phyloP scores from a whole-genome alignment of 2,113 vertebrate species.

The Pterocles burchelli region DNA sequence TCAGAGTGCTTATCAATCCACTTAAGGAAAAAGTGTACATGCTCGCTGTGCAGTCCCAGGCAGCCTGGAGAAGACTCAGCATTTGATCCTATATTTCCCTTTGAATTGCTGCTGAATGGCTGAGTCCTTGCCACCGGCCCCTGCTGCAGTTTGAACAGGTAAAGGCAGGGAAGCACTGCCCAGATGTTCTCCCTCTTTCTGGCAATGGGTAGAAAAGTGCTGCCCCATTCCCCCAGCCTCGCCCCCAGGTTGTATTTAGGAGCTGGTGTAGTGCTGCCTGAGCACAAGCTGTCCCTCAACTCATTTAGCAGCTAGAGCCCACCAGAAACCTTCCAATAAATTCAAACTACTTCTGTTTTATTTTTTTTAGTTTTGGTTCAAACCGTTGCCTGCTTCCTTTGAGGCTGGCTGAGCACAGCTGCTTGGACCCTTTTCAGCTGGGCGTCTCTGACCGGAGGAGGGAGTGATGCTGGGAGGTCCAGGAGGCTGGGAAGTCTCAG shows the following conservation, averaged over 20 bases:
- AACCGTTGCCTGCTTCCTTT: neutral
- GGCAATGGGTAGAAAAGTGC: neutral
- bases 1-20: neutral
- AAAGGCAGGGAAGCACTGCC: neutral
- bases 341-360: neutral
- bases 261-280: neutral
- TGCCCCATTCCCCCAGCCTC: neutral
- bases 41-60: neutral
- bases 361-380: neutral
- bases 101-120: neutral
- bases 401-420: neutral
- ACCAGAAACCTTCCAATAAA: neutral
- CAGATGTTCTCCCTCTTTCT: neutral
- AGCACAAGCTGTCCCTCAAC: neutral
- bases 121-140: fast-evolving
- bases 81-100: neutral
- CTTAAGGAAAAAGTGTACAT: neutral
- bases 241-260: neutral
- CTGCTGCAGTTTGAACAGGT: neutral
- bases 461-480: neutral
- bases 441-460: neutral
- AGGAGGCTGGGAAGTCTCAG: neutral
- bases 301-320: neutral
- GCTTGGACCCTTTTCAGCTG: neutral
- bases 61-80: neutral